Base-by-base conservation (phyloP, 2,888 invertebrate genomes). In the Drosophila meridiana region DNA sequence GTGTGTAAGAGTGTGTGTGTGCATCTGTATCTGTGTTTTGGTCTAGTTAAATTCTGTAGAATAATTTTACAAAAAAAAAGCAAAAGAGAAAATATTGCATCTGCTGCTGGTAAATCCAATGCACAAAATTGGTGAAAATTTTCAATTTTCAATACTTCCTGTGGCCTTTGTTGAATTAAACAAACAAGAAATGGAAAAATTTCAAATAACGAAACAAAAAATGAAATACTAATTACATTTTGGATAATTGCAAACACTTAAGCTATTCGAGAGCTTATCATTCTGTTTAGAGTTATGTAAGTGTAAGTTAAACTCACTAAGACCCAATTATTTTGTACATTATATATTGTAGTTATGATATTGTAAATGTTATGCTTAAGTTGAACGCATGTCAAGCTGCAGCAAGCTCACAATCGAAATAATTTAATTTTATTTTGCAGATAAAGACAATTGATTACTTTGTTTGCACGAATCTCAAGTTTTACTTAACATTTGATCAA, bases 71-170 rank as follows among this genome's bases (percentile, higher is more conserved):
- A 59, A 43, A 66, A 42, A 56, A 40, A 28, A 38, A 42, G n/a
- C 42, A 42, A 42, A 42, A n/a, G n/a, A 42, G 30, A 38, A 28
- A 14, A 55, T 28, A 52, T 52, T 36, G 62, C 66, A 62, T 53
- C 45, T 48, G 20, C 52, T 61, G 73, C 73, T 72, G 32, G 34
- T 58, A 57, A 77, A 55, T 73, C 55, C 61, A 73, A 64, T 56
- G 74, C 74, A 78, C 74, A 50, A 74, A 68, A 65, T 80, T 86
- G 69, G 71, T 66, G 74, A 70, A 84, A 89, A 84, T 76, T 87
- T 76, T 73, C 63, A 63, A 83, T 79, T 89, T 87, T 87, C 85
- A 72, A 83, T 76, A 79, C 86, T 87, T 87, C 83, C 83, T 83
- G 90, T 90, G 87, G 87, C 87, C 87, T 87, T 78, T 81, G 90